Base-by-base conservation (phyloP, 35 echinoderm and acorn worm genomes). In the Ophiothrix spiculata region DNA sequence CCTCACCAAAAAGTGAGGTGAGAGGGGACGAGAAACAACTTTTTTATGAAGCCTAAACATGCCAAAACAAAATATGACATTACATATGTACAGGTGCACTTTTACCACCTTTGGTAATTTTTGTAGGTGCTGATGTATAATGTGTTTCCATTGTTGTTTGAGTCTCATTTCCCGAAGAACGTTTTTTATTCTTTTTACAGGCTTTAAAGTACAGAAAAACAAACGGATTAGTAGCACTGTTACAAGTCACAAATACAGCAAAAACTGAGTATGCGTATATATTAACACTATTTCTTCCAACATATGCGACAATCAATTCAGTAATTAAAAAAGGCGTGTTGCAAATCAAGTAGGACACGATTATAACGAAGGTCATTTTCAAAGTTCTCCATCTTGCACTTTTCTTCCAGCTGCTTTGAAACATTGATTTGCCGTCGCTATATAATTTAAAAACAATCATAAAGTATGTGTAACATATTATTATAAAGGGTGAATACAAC, bases 281-380 rank as follows among this genome's bases (percentile, higher is more conserved):
- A 54, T 97, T 85, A 21, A 97, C 64, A 4, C 25, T 60, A 12
- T 19, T 37, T 0, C 0, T 69, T 16, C 38, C 36, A 1, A 76
- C 79, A n/a, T 91, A 87, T 12, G 78, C 74, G 21, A 75, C 34
- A 33, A 93, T 90, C 23, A 91, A 84, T 39, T 97, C 88, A 35
- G 76, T 91, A 38, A 85, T 83, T 35, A 97, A 97, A 39, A 82
- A 97, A 1, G 95, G 95, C 40, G 88, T 64, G 38, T 92, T 89
- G 49, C 95, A 97, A 31, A 97, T 21, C 11, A 97, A 81, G 80
- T 93, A 97, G 3, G 90, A 91, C 17, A 64, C 81, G 81, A 97
- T 97, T 33, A 97, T 97, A 31, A 91, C 95, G 56, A 90, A 93
- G 0, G 95, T 97, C 95, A 97, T 97, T 40, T 93, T 93, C n/a